Evolutionary conservation across 1,140 invertebrate species (phyloP), one percentile per base, ranked within the genome.

Genomic region (Listronotus oregonensis): DNA sequence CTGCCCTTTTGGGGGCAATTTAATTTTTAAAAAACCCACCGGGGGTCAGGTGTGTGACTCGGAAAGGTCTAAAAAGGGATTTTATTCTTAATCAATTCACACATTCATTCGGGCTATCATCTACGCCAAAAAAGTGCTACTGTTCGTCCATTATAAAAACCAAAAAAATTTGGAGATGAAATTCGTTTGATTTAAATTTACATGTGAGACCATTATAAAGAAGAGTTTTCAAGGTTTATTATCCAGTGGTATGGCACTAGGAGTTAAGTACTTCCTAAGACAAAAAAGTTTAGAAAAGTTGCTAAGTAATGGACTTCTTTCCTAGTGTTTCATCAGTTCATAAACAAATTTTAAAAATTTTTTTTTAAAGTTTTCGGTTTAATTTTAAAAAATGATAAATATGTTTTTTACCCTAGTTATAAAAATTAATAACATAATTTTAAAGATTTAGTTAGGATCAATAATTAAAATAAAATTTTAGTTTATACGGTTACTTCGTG

Each of bases 41-140:
- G 52, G 46, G n/a, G 39, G 64, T 58, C 56, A 66, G 55, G 65
- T 67, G 65, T 67, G 65, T 61, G 65, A 61, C 61, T 57, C 61
- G 58, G 57, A 61, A 60, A 57, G 57, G 34, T 61, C 57, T 67
- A 67, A 67, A 67, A n/a, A n/a, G n/a, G 61, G 58, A 67, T 61
- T 58, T 67, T 55, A 67, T 67, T 67, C 51, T 55, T 67, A 67
- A 68, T 70, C 70, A 70, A 72, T 72, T 72, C 71, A 72, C 71
- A 72, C 64, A 60, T 64, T 42, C 68, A 65, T 72, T 67, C 65
- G 51, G 47, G 65, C 71, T 56, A 72, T 72, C 71, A 72, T 72
- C 68, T 70, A 67, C 54, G 63, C 66, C 65, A 72, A 72, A 72
- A 70, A 66, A 64, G 65, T 59, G 68, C 71, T 72, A 72, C 71